phyloP scores from a whole-genome alignment of 1,140 invertebrate species.

The Wiebesia pumilae region DNA sequence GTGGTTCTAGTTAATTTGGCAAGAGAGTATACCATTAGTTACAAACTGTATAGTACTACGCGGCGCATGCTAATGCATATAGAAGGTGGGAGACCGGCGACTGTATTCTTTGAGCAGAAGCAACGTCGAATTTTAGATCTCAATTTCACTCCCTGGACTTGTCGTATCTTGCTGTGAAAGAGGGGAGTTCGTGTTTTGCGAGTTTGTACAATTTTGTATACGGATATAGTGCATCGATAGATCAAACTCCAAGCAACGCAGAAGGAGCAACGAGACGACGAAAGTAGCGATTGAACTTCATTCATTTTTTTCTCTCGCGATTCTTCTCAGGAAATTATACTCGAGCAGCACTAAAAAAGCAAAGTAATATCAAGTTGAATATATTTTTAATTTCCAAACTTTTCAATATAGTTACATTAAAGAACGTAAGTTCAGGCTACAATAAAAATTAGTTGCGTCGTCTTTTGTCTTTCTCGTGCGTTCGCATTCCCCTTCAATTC shows the following conservation, averaged over 20 bases:
- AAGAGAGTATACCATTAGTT: neutral
- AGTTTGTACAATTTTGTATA: too few species aligned
- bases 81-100: neutral
- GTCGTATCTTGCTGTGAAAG: neutral
- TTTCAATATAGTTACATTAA: neutral
- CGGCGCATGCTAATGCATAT: neutral
- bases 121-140: neutral
- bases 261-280: neutral
- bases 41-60: neutral
- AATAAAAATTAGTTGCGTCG: conserved; percentile 18
- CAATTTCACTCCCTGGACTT: neutral
- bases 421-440: neutral
- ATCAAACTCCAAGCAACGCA: too few species aligned
- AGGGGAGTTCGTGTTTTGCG: neutral
- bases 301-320: neutral
- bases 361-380: neutral
- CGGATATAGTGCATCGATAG: too few species aligned
- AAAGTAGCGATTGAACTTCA: neutral
- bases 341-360: neutral
- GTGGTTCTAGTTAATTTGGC: neutral
- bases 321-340: too few species aligned
- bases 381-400: neutral
- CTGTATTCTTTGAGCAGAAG: neutral
- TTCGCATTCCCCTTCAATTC: neutral
- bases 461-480: neutral